Evolutionary conservation across 2,888 invertebrate species (phyloP).

Genomic region (Eilema depressum): DNA sequence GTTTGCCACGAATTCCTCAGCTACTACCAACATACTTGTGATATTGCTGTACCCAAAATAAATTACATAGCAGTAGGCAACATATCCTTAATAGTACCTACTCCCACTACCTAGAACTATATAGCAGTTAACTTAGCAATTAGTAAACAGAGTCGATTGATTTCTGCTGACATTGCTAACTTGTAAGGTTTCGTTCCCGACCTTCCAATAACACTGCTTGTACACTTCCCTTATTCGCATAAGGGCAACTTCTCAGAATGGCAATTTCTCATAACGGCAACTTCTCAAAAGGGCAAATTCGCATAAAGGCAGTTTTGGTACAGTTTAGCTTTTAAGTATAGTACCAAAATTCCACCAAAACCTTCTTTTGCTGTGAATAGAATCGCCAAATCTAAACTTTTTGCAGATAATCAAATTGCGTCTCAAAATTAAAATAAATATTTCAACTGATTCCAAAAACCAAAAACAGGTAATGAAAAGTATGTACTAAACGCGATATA

Average conservation of each 20-base stretch:
- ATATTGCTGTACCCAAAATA: not conserved
- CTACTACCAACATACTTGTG: not conserved
- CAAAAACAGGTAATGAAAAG: not conserved
- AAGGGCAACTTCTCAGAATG: too few relatives aligned
- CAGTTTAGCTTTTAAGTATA: too few relatives aligned
- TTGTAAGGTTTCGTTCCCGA: slow-evolving; percentile 65
- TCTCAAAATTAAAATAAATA: not conserved
- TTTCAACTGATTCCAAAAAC: too few relatives aligned
- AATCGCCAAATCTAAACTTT: slow-evolving; percentile 20
- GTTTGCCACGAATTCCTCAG: not conserved
- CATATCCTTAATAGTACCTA: not conserved
- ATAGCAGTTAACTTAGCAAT: slow-evolving; percentile 26
- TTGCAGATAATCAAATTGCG: not conserved
- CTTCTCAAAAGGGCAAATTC: too few relatives aligned
- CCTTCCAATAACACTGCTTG: slow-evolving; percentile 54
- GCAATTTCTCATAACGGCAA: too few relatives aligned
- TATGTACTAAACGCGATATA: not conserved
- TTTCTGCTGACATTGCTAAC: slow-evolving; percentile 65
- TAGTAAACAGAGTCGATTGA: slow-evolving; percentile 52
- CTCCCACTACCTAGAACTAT: too few relatives aligned
- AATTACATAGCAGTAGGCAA: slow-evolving; percentile 2
- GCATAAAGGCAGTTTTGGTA: too few relatives aligned
- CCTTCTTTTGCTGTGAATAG: slow-evolving; percentile 42
- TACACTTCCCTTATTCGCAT: too few relatives aligned
- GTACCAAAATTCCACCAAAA: too few relatives aligned